Conservation (phyloP, 2,113 vertebrate species). For the Microcebus murinus region DNA sequence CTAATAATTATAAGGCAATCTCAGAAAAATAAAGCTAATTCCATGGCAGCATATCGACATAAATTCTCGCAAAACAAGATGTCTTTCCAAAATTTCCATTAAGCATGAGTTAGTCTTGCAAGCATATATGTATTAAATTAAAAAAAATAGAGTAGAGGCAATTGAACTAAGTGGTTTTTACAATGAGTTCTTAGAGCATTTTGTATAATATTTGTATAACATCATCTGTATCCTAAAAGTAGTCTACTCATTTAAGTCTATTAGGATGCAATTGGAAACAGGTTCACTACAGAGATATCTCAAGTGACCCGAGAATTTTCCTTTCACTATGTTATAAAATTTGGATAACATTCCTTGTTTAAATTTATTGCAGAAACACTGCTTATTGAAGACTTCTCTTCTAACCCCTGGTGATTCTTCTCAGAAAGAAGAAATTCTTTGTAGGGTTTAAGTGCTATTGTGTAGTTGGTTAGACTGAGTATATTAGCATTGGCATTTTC, state of each 20-base stretch:
- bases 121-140: slow-evolving; percentile 36
- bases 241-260: slow-evolving; percentile 32
- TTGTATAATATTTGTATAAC: slow-evolving; percentile 5
- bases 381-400: not conserved
- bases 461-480: not conserved
- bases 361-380: slow-evolving; percentile 43
- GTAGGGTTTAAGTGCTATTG: not conserved
- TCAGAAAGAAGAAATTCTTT: not conserved
- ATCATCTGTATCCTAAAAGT: not conserved
- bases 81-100: slow-evolving; percentile 61
- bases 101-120: not conserved
- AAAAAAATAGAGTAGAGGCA: not conserved
- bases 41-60: slow-evolving; percentile 38
- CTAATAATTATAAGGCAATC: slow-evolving; percentile 55
- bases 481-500: not conserved
- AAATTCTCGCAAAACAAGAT: slow-evolving; percentile 47
- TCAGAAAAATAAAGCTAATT: slow-evolving; percentile 58
- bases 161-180: slow-evolving; percentile 41
- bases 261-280: slow-evolving; percentile 64
- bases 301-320: slow-evolving; percentile 34
- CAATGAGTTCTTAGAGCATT: slow-evolving; percentile 38
- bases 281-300: not conserved
- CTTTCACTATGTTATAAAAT: slow-evolving; percentile 49
- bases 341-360: slow-evolving; percentile 31
- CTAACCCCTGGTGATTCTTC: not conserved